phyloP scores from a whole-genome alignment of 2,797 vertebrate genomes.

The Agapornis canus region DNA sequence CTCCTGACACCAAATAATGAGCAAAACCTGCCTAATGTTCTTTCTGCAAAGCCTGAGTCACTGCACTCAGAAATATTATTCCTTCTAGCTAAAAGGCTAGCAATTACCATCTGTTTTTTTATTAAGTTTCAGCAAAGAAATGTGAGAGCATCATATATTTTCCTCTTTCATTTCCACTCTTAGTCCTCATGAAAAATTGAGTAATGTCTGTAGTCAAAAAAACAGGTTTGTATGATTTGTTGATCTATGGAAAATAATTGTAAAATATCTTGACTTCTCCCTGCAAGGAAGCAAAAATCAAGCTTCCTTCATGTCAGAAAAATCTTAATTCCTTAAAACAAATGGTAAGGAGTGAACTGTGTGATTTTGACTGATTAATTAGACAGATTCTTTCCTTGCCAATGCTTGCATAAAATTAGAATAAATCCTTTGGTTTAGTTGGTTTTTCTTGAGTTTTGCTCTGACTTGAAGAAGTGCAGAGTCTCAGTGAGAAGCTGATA shows the following conservation, averaged over 20 bases:
- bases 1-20: conserved; percentile 9
- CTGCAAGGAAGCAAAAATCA: background rate
- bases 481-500: background rate
- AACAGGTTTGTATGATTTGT: background rate
- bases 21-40: background rate
- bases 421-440: background rate
- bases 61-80: conserved; percentile 24
- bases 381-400: background rate
- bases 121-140: conserved; percentile 37
- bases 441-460: background rate
- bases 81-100: conserved; percentile 10
- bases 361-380: background rate
- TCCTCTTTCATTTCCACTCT: conserved; percentile 25
- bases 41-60: background rate
- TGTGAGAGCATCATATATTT: conserved; percentile 15
- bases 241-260: background rate
- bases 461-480: background rate
- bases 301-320: background rate
- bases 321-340: background rate
- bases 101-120: conserved; percentile 37
- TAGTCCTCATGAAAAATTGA: conserved; percentile 20
- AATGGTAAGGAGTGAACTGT: background rate
- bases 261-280: conserved; percentile 2
- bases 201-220: background rate
- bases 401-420: background rate